phyloP scores from a whole-genome alignment of 2,888 invertebrate genomes.

The Graphium colonna region DNA sequence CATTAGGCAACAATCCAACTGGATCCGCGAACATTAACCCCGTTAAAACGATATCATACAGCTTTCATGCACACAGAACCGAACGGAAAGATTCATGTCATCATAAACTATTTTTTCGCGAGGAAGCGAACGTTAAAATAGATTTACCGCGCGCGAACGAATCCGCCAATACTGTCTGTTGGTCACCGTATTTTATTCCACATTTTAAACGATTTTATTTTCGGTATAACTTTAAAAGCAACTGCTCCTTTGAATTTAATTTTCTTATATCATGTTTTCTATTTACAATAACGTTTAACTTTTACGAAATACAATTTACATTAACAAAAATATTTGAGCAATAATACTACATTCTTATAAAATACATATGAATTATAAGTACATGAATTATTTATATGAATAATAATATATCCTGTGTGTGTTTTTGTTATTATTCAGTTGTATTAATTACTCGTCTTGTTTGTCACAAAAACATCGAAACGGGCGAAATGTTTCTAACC shows the following conservation, averaged over 20 bases:
- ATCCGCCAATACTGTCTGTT: slow-evolving; percentile 29
- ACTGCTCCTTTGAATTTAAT: background rate
- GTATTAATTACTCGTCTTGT: too few relatives aligned
- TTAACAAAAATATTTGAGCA: too few relatives aligned
- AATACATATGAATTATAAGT: too few relatives aligned
- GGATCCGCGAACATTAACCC: slow-evolving; percentile 48
- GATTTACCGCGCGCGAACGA: slow-evolving; percentile 35
- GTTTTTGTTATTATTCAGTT: too few relatives aligned
- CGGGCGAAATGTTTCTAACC: too few relatives aligned
- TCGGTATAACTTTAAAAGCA: background rate
- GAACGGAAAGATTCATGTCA: slow-evolving; percentile 41
- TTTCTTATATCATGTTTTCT: too few relatives aligned
- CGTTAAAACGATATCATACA: slow-evolving; percentile 41
- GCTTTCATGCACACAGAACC: slow-evolving; percentile 31
- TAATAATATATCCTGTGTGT: too few relatives aligned
- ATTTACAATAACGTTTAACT: too few relatives aligned
- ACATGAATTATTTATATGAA: too few relatives aligned
- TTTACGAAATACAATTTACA: too few relatives aligned
- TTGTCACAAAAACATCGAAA: too few relatives aligned
- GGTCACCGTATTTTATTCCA: slow-evolving; percentile 41
- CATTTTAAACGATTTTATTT: slow-evolving; percentile 30
- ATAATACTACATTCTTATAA: too few relatives aligned
- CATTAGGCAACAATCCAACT: slow-evolving; percentile 65
- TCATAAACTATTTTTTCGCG: slow-evolving; percentile 51
- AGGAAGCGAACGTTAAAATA: slow-evolving; percentile 39